phyloP scores from a whole-genome alignment of 2,888 invertebrate genomes.

The Parnassius smintheus region DNA sequence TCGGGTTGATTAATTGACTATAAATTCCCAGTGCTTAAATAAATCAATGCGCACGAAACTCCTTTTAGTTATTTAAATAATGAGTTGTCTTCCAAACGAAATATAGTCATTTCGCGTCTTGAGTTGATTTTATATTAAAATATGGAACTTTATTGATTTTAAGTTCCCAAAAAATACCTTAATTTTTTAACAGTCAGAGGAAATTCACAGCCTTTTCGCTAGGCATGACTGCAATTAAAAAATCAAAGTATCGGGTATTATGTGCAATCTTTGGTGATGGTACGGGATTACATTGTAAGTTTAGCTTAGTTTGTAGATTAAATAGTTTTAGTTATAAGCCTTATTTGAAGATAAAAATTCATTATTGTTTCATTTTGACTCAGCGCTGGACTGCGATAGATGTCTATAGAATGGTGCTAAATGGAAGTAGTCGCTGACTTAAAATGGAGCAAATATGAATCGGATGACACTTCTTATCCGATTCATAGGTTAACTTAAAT shows the following conservation, averaged over 20 bases:
- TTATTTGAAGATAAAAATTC: constrained; percentile 49
- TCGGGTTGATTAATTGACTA: constrained; percentile 25
- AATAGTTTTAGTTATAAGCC: constrained; percentile 49
- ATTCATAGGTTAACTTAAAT: constrained; percentile 49
- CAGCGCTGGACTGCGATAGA: constrained; percentile 50
- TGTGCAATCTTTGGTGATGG: constrained; percentile 91
- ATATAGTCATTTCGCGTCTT: constrained; percentile 54
- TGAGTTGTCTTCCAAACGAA: constrained; percentile 69
- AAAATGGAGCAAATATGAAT: constrained; percentile 72
- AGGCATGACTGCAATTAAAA: constrained; percentile 79
- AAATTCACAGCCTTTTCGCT: constrained; percentile 53
- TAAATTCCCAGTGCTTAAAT: constrained; percentile 46
- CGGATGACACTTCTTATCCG: constrained; percentile 78
- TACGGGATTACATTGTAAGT: constrained; percentile 74
- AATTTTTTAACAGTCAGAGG: constrained; percentile 75
- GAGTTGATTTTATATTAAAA: constrained; percentile 47
- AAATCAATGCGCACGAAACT: constrained; percentile 41
- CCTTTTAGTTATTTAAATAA: constrained; percentile 46
- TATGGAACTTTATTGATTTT: constrained; percentile 51
- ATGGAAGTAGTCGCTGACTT: constrained; percentile 59
- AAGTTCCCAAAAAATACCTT: constrained; percentile 70
- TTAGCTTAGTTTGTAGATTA: constrained; percentile 54
- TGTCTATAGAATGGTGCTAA: constrained; percentile 64
- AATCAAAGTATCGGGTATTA: constrained; percentile 89
- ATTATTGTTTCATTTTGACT: constrained; percentile 68